A percentile compares a stretch with the other conserved stretches of the same genome.
phyloP scores from a whole-genome alignment of 1,140 invertebrate genomes.

The Bombus superbus region DNA sequence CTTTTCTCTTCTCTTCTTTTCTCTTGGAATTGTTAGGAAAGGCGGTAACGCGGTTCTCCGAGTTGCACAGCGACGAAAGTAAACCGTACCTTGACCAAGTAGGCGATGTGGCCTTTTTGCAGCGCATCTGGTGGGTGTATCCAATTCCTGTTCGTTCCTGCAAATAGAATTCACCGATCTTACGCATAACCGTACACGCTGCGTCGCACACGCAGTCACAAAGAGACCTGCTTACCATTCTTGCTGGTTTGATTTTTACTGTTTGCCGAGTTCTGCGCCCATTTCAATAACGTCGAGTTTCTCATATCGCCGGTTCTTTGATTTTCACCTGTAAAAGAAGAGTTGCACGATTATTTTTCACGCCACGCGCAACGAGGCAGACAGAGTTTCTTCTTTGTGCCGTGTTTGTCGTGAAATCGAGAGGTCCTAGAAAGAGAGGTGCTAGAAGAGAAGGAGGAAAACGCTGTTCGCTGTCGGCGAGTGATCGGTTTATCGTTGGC shows the following conservation, averaged over 20 bases:
- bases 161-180: slow-evolving; percentile 62
- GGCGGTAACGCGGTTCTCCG: no score
- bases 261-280: slow-evolving; percentile 84
- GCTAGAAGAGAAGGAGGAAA: not conserved
- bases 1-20: not conserved
- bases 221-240: slow-evolving; percentile 72
- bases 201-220: not conserved
- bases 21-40: not conserved
- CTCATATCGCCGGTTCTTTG: slow-evolving; percentile 77
- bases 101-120: slow-evolving; percentile 96
- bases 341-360: not conserved
- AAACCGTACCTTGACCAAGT: slow-evolving; percentile 96
- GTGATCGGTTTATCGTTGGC: not conserved
- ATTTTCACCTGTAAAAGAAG: slow-evolving; percentile 47
- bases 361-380: no score
- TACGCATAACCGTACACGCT: slow-evolving; percentile 1
- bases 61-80: not conserved
- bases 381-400: not conserved
- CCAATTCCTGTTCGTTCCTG: slow-evolving; percentile 89
- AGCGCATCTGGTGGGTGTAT: slow-evolving; percentile 96
- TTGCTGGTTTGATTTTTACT: slow-evolving; percentile 82
- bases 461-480: not conserved
- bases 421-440: no score
- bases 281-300: slow-evolving; percentile 85
- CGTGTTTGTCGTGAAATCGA: not conserved